A percentile compares a stretch with the other conserved stretches of the same genome.
These are phyloP conservation scores for Scolopax bukidnonensis DNA, from an alignment of 2,797 vertebrate genomes.

Conservation along the genomic window DNA sequence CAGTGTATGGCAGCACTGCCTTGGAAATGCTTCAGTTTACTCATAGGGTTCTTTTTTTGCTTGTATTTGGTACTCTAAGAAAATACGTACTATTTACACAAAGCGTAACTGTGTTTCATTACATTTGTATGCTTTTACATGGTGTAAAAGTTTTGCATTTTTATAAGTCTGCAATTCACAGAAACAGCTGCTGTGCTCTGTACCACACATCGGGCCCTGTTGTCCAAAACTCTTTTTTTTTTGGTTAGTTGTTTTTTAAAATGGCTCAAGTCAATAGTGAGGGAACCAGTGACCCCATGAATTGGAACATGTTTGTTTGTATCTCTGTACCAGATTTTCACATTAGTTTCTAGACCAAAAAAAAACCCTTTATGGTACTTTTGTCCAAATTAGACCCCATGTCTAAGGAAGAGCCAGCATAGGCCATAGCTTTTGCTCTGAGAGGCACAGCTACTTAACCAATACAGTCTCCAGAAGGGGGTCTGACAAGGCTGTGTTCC, in stretches of 20 bases:
- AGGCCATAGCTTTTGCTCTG: neutral
- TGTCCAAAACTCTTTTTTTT: neutral
- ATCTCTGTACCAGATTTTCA: neutral
- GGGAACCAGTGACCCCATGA: neutral
- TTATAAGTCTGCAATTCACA: neutral
- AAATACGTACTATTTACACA: neutral
- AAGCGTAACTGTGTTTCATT: neutral
- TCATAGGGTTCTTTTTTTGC: neutral
- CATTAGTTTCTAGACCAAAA: neutral
- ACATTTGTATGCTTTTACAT: neutral
- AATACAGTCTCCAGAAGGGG: neutral
- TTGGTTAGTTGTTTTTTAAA: neutral
- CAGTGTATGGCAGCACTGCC: neutral
- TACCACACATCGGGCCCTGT: too few species aligned
- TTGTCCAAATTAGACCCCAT: neutral
- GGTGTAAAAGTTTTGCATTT: neutral
- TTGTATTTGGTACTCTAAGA: neutral
- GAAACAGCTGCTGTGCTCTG: neutral
- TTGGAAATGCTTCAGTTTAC: neutral
- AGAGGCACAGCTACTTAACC: neutral
- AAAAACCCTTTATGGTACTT: fast-evolving
- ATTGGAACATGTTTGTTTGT: neutral
- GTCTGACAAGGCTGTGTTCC: neutral
- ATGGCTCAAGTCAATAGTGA: neutral
- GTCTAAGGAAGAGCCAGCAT: neutral